Conservation (phyloP, 2,113 vertebrate genomes). For the Aspiorhynchus laticeps region DNA sequence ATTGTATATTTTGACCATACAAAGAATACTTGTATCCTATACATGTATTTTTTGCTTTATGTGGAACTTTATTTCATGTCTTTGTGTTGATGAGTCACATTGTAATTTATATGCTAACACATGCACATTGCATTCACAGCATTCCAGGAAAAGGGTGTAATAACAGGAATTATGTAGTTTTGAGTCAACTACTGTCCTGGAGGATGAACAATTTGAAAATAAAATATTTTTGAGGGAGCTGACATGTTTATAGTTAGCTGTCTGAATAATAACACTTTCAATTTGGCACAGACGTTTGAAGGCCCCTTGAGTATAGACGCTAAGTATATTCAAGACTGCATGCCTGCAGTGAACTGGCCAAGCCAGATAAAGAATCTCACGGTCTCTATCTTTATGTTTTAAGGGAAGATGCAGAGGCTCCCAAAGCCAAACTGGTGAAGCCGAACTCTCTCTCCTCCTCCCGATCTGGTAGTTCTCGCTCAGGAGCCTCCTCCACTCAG, state of each 20-base stretch:
- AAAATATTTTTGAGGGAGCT: not conserved
- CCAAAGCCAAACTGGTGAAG: slow-evolving; percentile 88
- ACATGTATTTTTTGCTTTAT: not conserved
- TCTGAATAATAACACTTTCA: not conserved
- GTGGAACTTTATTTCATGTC: not conserved
- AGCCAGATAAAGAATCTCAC: not conserved
- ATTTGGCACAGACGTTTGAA: not conserved
- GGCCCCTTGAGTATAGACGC: not conserved
- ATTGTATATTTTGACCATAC: not conserved
- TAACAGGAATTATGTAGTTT: not conserved
- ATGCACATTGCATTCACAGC: not conserved
- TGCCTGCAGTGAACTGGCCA: not conserved
- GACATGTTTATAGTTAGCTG: not conserved
- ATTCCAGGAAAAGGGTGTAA: not conserved
- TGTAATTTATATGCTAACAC: not conserved
- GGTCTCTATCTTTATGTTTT: slow-evolving; percentile 46
- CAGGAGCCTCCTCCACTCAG: slow-evolving; percentile 88
- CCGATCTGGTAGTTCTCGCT: slow-evolving; percentile 86
- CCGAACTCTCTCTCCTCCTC: slow-evolving; percentile 87
- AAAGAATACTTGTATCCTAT: not conserved
- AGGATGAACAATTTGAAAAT: not conserved
- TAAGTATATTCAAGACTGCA: not conserved
- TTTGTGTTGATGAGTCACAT: not conserved
- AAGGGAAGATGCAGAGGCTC: slow-evolving; percentile 92
- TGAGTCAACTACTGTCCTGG: not conserved